Base-by-base conservation (phyloP, 2,888 invertebrate species). In the Muscina levida region DNA sequence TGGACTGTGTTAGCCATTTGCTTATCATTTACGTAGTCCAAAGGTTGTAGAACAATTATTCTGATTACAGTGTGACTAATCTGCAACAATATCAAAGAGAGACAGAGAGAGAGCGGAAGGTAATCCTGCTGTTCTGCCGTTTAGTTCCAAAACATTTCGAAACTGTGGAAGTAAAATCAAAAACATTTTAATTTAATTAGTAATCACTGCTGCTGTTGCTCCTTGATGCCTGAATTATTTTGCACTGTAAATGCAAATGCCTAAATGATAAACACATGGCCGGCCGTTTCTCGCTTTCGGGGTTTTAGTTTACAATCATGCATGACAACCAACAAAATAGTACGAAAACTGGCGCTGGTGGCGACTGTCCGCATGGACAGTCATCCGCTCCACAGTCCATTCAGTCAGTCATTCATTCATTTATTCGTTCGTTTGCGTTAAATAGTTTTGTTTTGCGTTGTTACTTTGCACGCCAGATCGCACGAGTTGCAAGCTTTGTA, bases 221-320 rank as follows among this genome's bases (percentile, higher is more conserved):
- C 24, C 24, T 53, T 22, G 5, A 24, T 22, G 24, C 3, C 13
- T 22, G n/a, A 44, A 44, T 22, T 22, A 22, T 53, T 53, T 22
- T 53, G 22, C 48, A 17, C 1, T 53, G 15, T 39, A n/a, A 56
- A 68, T 53, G 24, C 15, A 37, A 53, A 53, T 66, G 56, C 42
- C 42, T 17, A 31, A 53, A 46, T 5, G 17, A 22, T 24, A 53
- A 74, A 79, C 79, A 67, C 75, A 75, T 37, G 72, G 76, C 42
- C 72, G 72, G 65, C 11, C 39, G 51, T 66, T 48, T n/a, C n/a
- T n/a, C n/a, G n/a, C 4, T 66, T n/a, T 51, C 39, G 24, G n/a
- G 10, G 39, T 79, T 75, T 79, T 44, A 24, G 62, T 73, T 72
- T 76, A 80, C 76, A 80, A 80, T 77, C 80, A 80, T 80, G 80